Evolutionary conservation across 2,888 invertebrate genomes (phyloP).

Genomic region (Eledone cirrhosa): DNA sequence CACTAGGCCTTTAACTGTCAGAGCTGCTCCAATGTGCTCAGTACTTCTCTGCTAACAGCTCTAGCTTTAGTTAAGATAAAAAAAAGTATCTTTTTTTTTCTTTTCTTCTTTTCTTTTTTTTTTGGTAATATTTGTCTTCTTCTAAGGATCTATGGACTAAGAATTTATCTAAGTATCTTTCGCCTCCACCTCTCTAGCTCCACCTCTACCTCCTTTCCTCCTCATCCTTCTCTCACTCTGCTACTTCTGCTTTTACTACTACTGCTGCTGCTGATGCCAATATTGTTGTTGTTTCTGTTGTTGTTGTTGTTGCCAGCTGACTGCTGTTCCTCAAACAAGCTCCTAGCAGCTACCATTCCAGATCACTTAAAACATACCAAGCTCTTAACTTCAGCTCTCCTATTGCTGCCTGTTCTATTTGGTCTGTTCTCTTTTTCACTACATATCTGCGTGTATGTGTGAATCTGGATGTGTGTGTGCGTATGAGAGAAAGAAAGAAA

Average conservation of each 20-base stretch:
- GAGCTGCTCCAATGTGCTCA: neutral
- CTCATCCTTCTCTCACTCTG: neutral
- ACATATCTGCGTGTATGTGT: too few relatives aligned
- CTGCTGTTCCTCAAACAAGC: neutral
- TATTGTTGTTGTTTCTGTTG: neutral
- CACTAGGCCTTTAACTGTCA: too few relatives aligned
- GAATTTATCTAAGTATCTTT: neutral
- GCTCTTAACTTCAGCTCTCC: too few relatives aligned
- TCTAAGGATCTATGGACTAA: neutral
- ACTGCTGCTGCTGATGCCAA: neutral
- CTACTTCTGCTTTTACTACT: neutral
- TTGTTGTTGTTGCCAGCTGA: neutral
- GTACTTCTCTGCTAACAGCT: neutral
- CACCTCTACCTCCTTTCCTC: constrained; percentile 11
- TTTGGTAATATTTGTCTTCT: neutral
- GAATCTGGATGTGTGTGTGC: too few relatives aligned
- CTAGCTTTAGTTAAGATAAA: too few relatives aligned
- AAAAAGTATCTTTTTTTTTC: neutral
- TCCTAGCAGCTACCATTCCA: too few relatives aligned
- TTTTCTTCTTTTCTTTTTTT: neutral
- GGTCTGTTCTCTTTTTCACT: too few relatives aligned
- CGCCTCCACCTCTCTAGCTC: constrained; percentile 7
- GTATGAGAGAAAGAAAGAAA: too few relatives aligned
- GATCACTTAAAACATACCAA: too few relatives aligned
- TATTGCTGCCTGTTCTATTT: too few relatives aligned